Conservation (phyloP, 2,888 invertebrate species). For the Microplitis deprimator region DNA sequence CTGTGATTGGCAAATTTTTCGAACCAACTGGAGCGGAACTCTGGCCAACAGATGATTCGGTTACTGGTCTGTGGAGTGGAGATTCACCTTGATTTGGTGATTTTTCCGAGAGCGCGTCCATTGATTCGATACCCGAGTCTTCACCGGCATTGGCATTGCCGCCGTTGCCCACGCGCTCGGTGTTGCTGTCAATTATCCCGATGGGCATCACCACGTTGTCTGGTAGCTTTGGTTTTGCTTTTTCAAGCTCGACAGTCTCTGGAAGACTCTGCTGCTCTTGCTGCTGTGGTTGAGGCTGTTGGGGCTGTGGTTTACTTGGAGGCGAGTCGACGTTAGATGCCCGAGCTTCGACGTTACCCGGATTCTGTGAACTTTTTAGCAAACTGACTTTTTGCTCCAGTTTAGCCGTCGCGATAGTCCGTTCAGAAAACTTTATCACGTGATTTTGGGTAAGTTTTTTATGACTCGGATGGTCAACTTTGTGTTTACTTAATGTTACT, state of each 20-base stretch:
- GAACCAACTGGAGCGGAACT: not conserved
- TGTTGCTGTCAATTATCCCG: slow-evolving; percentile 56
- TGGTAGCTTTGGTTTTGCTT: slow-evolving; percentile 34
- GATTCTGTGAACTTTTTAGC: slow-evolving; percentile 57
- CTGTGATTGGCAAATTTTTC: slow-evolving; percentile 35
- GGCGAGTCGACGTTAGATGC: slow-evolving; percentile 33
- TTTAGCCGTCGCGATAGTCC: slow-evolving; percentile 51
- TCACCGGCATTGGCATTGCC: slow-evolving; percentile 77
- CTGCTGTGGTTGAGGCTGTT: slow-evolving; percentile 26
- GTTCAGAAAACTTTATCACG: slow-evolving; percentile 54
- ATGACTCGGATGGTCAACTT: slow-evolving; percentile 55
- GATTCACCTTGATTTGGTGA: slow-evolving; percentile 90
- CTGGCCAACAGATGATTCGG: slow-evolving; percentile 58
- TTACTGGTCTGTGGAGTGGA: slow-evolving; percentile 73
- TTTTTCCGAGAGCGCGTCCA: slow-evolving; percentile 94
- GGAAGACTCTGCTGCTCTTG: not conserved
- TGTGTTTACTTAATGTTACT: slow-evolving; percentile 34
- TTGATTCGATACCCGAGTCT: slow-evolving; percentile 92
- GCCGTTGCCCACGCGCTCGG: slow-evolving; percentile 57
- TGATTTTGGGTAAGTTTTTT: slow-evolving; percentile 64
- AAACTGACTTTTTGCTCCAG: slow-evolving; percentile 64
- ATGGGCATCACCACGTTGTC: slow-evolving; percentile 54
- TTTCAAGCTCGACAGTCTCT: slow-evolving; percentile 8
- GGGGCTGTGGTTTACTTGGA: slow-evolving; percentile 17
- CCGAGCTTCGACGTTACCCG: slow-evolving; percentile 45